Conservation (phyloP, 2,888 invertebrate species). For the Uloborus plumipes region DNA sequence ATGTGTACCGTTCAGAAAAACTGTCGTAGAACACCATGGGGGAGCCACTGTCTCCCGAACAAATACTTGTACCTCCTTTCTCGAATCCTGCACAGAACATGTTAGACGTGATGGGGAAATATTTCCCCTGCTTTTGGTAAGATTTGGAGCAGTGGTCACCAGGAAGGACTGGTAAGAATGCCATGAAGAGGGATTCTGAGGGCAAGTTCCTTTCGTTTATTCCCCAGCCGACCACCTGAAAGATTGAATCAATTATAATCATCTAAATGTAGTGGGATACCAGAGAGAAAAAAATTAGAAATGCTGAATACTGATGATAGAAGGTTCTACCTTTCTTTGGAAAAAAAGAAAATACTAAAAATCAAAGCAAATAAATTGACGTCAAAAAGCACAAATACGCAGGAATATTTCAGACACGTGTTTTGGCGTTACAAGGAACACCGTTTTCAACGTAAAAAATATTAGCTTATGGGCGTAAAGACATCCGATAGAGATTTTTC, state of each 20-base stretch:
- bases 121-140: slow-evolving; percentile 26
- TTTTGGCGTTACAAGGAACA: too few species aligned
- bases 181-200: slow-evolving; percentile 47
- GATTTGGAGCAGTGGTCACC: slow-evolving; percentile 43
- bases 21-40: slow-evolving; percentile 22
- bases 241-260: background rate
- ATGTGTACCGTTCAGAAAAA: background rate
- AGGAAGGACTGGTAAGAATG: slow-evolving; percentile 61
- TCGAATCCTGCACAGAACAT: slow-evolving; percentile 55
- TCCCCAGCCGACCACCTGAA: slow-evolving; percentile 66
- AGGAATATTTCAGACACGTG: too few species aligned
- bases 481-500: too few species aligned
- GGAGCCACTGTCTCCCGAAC: slow-evolving; percentile 54
- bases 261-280: too few species aligned
- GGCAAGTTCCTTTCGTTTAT: slow-evolving; percentile 33
- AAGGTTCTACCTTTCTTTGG: too few species aligned
- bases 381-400: too few species aligned
- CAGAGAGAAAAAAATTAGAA: too few species aligned
- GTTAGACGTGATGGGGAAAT: background rate
- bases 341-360: too few species aligned
- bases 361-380: too few species aligned
- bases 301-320: too few species aligned
- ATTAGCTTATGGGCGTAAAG: too few species aligned
- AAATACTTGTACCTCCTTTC: slow-evolving; percentile 27
- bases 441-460: too few species aligned